Base-by-base conservation (phyloP, 2,888 invertebrate genomes). In the Antitype chi region DNA sequence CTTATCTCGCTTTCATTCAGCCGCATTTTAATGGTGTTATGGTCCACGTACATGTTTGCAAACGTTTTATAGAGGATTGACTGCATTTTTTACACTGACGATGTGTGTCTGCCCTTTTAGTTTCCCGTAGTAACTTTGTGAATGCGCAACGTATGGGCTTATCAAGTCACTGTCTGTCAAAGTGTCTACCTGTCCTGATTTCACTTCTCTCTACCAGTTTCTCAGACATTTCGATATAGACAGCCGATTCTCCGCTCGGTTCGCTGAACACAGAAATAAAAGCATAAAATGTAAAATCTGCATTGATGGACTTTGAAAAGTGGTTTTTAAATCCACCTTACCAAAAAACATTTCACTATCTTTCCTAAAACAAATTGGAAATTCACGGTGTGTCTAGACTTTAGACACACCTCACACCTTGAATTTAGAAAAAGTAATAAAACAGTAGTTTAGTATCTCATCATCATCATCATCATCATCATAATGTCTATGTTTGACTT, bases 1-100 rank as follows among this genome's bases (percentile, higher is more conserved):
- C 79, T 78, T 84, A 78, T 85, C 75, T 70, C 25, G 15, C 43
- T 70, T 70, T 60, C 55, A 70, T 81, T 75, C 67, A 60, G 57
- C 55, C 67, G 72, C 20, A 60, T 79, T 79, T 75, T 70, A 23
- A 72, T 63, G 52, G 57, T 57, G 28, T 60, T 71, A 38, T 28
- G 70, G 49, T 70, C 70, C 59, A 71, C 68, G 68, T 9, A 76
- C 47, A 62, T 71, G 28, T 69, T 73, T 66, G 38, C 60, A 13
- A 70, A 53, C 43, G 20, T 68, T 70, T 76, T 38, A 25, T 80
- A 67, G 43, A 62, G 68, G 32, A 71, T 68, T 38, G 55, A 79
- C 60, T 57, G 47, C 38, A 67, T 70, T 72, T 70, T 80, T 49
- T n/a, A 59, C n/a, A 53, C 49, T 72, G n/a, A 64, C 66, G 63